Conservation (phyloP, 2,113 vertebrate species). For the Hydrochoerus hydrochaeris region DNA sequence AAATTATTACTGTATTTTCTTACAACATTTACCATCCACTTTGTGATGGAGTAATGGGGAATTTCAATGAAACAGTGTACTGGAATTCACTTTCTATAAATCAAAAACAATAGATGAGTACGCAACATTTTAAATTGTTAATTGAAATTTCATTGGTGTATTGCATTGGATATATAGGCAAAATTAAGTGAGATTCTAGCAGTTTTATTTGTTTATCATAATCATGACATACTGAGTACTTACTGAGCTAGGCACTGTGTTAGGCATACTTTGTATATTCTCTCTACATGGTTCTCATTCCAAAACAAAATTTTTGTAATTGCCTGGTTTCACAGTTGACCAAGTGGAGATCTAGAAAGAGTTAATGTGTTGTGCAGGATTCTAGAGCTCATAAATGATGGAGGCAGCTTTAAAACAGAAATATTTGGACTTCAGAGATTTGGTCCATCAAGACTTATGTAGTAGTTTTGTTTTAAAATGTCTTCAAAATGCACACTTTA, state of each 20-base stretch:
- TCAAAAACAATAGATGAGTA: background rate
- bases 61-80: background rate
- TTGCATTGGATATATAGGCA: background rate
- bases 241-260: background rate
- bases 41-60: background rate
- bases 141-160: background rate
- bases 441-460: background rate
- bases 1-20: background rate
- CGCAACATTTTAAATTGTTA: conserved; percentile 4
- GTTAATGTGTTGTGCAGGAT: background rate
- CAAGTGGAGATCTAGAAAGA: background rate
- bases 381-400: background rate
- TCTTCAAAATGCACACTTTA: background rate
- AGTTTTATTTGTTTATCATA: background rate
- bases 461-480: conserved; percentile 8
- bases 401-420: background rate
- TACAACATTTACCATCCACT: background rate
- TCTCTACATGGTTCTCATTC: background rate
- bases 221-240: background rate
- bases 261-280: background rate
- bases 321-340: background rate
- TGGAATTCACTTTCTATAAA: conserved; percentile 4
- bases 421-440: background rate
- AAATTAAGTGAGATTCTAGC: conserved; percentile 1
- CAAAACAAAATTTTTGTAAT: background rate